These are phyloP conservation scores for Phrynocephalus forsythii DNA, from an alignment of 2,797 vertebrate genomes.

Conservation along the genomic window DNA sequence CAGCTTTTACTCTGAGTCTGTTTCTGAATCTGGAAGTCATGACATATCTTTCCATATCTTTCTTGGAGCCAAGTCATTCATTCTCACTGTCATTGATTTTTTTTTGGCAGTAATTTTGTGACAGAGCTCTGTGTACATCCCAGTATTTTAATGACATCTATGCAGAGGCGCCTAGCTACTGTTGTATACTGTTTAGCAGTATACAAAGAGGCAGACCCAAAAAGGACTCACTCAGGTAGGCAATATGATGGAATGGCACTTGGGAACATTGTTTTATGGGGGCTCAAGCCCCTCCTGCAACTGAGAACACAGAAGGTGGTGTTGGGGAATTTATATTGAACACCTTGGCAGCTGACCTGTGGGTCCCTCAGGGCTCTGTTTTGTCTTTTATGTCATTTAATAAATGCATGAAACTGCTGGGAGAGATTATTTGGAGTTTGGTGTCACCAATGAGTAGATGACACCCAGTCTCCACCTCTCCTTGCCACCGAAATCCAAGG, in stretches of 20 bases:
- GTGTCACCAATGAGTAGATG: too few relatives aligned
- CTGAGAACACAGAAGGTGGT: too few relatives aligned
- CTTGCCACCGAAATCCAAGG: too few relatives aligned
- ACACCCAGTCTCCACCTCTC: too few relatives aligned
- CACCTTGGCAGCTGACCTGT: too few relatives aligned
- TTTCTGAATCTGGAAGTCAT: constrained; percentile 29
- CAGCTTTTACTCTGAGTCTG: constrained; percentile 10
- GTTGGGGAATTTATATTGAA: too few relatives aligned
- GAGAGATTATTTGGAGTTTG: too few relatives aligned
- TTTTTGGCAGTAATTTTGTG: neutral
- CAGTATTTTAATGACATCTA: neutral
- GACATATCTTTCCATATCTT: constrained; percentile 25
- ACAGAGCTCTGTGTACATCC: neutral
- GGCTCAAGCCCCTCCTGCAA: too few relatives aligned
- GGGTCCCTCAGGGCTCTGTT: too few relatives aligned
- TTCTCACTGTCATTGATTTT: constrained; percentile 4
- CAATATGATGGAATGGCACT: neutral
- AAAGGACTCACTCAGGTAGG: neutral
- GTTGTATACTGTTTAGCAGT: neutral
- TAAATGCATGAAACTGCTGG: too few relatives aligned
- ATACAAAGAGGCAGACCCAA: neutral
- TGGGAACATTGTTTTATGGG: too few relatives aligned
- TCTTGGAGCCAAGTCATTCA: constrained; percentile 19
- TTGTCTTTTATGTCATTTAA: too few relatives aligned
- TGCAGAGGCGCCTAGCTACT: neutral